These are phyloP conservation scores for Notamacropus eugenii DNA, from an alignment of 2,797 vertebrate species.

Conservation along the genomic window DNA sequence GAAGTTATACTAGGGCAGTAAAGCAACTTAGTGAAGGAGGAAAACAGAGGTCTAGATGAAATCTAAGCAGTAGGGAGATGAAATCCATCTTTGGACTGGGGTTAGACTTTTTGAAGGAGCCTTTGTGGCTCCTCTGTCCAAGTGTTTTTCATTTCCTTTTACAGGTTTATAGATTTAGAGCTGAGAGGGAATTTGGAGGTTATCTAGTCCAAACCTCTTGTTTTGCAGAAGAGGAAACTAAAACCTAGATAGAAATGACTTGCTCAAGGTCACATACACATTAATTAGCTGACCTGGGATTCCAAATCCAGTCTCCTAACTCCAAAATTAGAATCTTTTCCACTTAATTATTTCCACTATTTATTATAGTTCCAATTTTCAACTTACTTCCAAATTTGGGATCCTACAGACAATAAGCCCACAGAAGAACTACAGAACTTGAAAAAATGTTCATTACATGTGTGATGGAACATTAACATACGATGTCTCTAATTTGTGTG, in stretches of 20 bases:
- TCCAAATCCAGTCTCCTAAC: not conserved
- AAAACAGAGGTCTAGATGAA: not conserved
- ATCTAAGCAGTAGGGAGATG: not conserved
- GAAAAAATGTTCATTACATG: not conserved
- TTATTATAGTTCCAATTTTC: not conserved
- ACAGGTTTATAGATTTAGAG: not conserved
- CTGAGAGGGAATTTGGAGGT: not conserved
- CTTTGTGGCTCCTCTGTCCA: not conserved
- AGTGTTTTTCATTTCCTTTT: not conserved
- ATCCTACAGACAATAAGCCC: not conserved
- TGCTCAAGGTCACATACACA: not conserved
- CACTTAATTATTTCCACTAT: not conserved
- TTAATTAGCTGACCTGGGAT: not conserved
- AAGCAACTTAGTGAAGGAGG: not conserved
- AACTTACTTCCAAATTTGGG: not conserved
- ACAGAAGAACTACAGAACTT: not conserved
- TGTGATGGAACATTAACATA: not conserved
- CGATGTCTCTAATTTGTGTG: not conserved
- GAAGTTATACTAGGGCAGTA: not conserved
- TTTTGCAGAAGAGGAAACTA: not conserved
- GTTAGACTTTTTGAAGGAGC: not conserved
- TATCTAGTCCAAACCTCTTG: not conserved
- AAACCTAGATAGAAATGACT: not conserved
- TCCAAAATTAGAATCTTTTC: not conserved
- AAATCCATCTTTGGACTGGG: not conserved